These are phyloP conservation scores for Callosobruchus maculatus DNA, from an alignment of 2,888 invertebrate genomes.

Conservation along the genomic window DNA sequence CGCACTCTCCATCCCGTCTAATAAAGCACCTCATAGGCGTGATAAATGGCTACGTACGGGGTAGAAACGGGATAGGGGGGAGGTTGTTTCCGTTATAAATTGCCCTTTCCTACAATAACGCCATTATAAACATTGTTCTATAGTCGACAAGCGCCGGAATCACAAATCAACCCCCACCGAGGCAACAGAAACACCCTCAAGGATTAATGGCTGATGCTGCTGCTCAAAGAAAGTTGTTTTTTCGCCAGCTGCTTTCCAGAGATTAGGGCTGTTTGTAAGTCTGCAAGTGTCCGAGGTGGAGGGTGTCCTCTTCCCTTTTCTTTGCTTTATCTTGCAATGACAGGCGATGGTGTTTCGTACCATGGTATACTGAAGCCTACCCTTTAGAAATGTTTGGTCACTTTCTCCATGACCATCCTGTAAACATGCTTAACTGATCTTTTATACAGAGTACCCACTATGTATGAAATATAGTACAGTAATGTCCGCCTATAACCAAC, in stretches of 20 bases:
- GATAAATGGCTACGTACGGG: neutral
- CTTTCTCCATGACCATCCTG: too few relatives aligned
- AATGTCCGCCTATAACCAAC: too few relatives aligned
- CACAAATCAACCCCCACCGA: neutral
- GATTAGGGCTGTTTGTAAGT: neutral
- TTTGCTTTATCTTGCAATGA: neutral
- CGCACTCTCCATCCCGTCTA: neutral
- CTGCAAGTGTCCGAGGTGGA: neutral
- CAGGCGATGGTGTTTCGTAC: neutral
- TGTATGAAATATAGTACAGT: too few relatives aligned
- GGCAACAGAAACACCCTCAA: neutral
- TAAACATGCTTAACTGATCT: too few relatives aligned
- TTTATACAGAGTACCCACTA: too few relatives aligned
- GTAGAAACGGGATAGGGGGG: too few relatives aligned
- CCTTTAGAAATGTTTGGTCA: too few relatives aligned
- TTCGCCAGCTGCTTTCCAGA: neutral
- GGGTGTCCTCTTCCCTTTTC: neutral
- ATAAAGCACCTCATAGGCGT: neutral
- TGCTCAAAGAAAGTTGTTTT: neutral
- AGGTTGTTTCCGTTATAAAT: slow-evolving; percentile 7
- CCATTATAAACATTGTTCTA: slow-evolving; percentile 28
- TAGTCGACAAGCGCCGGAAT: neutral
- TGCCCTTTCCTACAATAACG: slow-evolving; percentile 19
- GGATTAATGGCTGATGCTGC: neutral
- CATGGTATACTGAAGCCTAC: too few relatives aligned